phyloP scores from a whole-genome alignment of 2,113 vertebrate genomes.

The Pollimyrus isidori region DNA sequence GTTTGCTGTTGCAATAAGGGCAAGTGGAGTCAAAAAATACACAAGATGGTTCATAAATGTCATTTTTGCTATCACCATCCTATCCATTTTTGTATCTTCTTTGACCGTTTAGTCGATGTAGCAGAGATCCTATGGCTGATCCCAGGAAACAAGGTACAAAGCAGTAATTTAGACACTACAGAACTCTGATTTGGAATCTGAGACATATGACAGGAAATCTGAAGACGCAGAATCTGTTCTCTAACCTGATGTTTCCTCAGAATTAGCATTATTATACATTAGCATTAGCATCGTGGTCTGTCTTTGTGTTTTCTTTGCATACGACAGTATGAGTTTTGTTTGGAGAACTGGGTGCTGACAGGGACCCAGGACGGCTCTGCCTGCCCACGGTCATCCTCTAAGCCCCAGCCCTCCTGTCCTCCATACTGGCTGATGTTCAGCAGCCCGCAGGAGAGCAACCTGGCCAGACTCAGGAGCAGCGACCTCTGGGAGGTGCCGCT shows the following conservation, averaged over 20 bases:
- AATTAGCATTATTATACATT: neutral
- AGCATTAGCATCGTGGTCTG: neutral
- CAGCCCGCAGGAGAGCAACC: conserved; percentile 34
- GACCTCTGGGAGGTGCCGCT: conserved; percentile 20
- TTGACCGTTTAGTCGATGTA: neutral
- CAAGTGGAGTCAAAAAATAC: neutral
- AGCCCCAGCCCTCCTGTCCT: conserved; percentile 66
- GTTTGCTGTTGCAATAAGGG: neutral
- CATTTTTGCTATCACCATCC: neutral
- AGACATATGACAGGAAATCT: neutral
- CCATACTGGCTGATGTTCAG: conserved; percentile 75
- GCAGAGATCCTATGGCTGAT: neutral
- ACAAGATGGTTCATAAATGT: too few species aligned
- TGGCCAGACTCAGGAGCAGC: neutral
- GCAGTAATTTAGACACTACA: neutral
- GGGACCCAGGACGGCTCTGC: conserved; percentile 50
- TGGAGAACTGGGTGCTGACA: conserved; percentile 74
- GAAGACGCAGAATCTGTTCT: neutral
- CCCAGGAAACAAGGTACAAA: neutral
- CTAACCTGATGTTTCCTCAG: neutral
- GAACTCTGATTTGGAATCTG: neutral
- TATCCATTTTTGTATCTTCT: neutral
- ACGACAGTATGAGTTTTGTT: conserved; percentile 72
- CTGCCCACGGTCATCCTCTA: neutral
- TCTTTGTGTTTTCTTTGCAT: conserved; percentile 12